Conservation (phyloP, 2,797 vertebrate species). For the Cephalopachus bancanus region DNA sequence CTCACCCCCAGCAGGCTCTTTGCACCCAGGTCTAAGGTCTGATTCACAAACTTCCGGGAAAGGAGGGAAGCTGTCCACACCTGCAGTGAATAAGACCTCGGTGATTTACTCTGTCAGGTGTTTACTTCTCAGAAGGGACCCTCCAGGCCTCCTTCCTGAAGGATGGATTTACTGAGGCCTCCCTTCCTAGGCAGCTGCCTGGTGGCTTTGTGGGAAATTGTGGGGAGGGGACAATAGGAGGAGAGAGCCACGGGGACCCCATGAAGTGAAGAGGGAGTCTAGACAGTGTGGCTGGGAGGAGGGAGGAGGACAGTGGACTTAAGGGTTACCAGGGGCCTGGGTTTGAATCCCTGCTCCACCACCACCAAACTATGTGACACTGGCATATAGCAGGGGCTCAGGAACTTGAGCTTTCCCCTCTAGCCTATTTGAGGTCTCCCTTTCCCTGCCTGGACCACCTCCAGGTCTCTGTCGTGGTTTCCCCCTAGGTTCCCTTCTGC, state of each 20-base stretch:
- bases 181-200: not conserved
- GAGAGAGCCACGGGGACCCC: not conserved
- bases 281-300: not conserved
- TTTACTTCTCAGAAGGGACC: not conserved
- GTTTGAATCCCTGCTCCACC: not conserved
- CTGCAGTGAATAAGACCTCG: not conserved
- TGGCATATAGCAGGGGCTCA: not conserved
- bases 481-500: not conserved
- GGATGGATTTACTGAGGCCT: not conserved
- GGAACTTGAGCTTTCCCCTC: not conserved
- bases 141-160: not conserved
- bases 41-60: not conserved
- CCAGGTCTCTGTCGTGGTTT: not conserved
- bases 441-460: not conserved
- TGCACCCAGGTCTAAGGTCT: not conserved
- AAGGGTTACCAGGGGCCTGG: not conserved
- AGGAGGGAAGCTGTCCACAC: not conserved
- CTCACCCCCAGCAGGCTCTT: not conserved
- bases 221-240: fast-evolving
- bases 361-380: not conserved
- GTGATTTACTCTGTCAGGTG: not conserved
- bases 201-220: not conserved
- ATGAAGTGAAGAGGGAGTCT: not conserved
- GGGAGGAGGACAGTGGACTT: not conserved
- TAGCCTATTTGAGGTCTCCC: not conserved